Percentiles rank a stretch among this genome's conserved stretches.
Evolutionary conservation across 2,113 vertebrate species (phyloP).

Genomic region (Pelecanoides urinatrix): DNA sequence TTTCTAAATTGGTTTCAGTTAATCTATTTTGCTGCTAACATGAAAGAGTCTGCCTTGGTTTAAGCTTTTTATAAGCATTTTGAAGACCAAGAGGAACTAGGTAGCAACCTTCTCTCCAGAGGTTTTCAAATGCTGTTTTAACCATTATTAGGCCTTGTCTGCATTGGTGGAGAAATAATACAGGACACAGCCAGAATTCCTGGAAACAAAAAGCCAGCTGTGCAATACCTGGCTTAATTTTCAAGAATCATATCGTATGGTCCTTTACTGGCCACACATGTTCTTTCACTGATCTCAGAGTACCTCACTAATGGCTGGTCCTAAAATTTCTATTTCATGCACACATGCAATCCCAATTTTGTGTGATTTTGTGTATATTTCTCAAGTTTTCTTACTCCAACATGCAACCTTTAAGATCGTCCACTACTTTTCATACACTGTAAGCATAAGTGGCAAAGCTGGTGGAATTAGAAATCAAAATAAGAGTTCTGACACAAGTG

Average conservation of each 20-base stretch:
- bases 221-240: not conserved
- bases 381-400: not conserved
- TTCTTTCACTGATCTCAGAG: not conserved
- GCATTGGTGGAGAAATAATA: not conserved
- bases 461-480: not conserved
- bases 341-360: not conserved
- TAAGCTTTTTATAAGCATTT: not conserved
- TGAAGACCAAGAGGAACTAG: not conserved
- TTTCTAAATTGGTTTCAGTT: constrained; percentile 45
- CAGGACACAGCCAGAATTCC: not conserved
- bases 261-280: not conserved
- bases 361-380: not conserved
- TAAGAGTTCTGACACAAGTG: not conserved
- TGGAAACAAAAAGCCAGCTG: not conserved
- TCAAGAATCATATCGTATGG: not conserved
- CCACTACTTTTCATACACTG: not conserved
- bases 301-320: not conserved
- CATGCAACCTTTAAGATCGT: not conserved
- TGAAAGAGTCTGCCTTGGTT: constrained; percentile 7
- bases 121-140: not conserved
- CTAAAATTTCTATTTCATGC: not conserved
- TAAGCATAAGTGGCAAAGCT: not conserved
- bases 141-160: not conserved
- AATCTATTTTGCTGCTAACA: constrained; percentile 28
- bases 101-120: not conserved